Conservation (phyloP, 2,113 vertebrate species). For the Stigmatopora argus region DNA sequence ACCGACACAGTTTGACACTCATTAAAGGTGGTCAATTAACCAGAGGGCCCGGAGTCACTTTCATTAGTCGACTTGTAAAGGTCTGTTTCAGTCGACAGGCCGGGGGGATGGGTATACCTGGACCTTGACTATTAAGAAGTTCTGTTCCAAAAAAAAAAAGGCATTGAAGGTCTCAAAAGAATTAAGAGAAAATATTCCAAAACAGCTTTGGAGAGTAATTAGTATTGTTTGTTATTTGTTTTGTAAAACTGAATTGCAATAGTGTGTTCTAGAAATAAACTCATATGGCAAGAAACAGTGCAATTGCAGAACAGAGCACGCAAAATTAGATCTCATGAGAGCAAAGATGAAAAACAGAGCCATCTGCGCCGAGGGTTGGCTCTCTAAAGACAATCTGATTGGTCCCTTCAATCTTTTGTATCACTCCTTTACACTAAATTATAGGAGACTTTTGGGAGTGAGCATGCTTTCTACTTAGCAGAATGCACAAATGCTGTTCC, state of each 20-base stretch:
- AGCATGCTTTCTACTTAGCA: constrained; percentile 16
- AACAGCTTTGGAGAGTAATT: constrained; percentile 46
- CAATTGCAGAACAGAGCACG: constrained; percentile 53
- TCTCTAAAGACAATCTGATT: constrained; percentile 59
- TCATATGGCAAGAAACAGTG: constrained; percentile 39
- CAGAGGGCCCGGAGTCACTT: constrained; percentile 54
- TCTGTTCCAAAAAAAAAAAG: constrained; percentile 3
- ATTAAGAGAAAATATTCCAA: constrained; percentile 18
- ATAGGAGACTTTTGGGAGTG: constrained; percentile 31
- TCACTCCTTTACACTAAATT: constrained; percentile 65
- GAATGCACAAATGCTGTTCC: constrained; percentile 33
- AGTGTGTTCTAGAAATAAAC: constrained; percentile 62
- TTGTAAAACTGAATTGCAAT: constrained; percentile 56
- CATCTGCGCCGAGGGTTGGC: constrained; percentile 65
- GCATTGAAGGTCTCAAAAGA: constrained; percentile 6
- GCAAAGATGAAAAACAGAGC: constrained; percentile 67
- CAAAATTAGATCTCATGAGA: constrained; percentile 68
- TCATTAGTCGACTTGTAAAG: constrained; percentile 59
- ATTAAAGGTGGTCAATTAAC: constrained; percentile 70
- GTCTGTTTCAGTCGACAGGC: constrained; percentile 51
- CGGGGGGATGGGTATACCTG: constrained; percentile 15
- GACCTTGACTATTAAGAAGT: constrained; percentile 15
- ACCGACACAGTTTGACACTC: constrained; percentile 62
- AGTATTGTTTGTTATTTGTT: constrained; percentile 62
- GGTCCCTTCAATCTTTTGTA: constrained; percentile 60